phyloP scores from a whole-genome alignment of 2,113 vertebrate species.

The Larimichthys polyactis region DNA sequence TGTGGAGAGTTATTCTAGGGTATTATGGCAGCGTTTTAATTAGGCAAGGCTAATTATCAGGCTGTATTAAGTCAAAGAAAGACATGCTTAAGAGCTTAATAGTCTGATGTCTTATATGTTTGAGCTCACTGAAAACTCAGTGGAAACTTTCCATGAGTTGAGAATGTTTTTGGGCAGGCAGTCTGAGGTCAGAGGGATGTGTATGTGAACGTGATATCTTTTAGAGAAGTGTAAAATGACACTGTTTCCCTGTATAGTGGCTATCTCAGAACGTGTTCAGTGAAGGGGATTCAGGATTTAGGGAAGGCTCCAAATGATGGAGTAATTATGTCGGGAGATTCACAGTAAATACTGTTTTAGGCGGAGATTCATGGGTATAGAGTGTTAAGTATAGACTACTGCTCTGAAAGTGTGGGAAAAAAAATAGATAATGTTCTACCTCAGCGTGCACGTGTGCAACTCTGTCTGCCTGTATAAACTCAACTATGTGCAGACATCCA shows the following conservation, averaged over 20 bases:
- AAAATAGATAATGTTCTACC: constrained; percentile 34
- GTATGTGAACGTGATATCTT: constrained; percentile 48
- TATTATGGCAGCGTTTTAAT: constrained; percentile 53
- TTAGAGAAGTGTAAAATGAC: constrained; percentile 46
- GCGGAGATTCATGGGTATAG: constrained; percentile 19
- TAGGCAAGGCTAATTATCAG: constrained; percentile 58
- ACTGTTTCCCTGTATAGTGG: constrained; percentile 12
- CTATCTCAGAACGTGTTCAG: constrained; percentile 4
- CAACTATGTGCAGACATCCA: constrained; percentile 19
- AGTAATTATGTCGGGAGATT: constrained; percentile 40
- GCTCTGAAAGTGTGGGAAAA: constrained; percentile 20
- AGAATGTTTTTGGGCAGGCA: constrained; percentile 22
- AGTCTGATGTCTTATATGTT: constrained; percentile 29
- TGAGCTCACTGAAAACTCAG: constrained; percentile 44
- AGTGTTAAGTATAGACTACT: constrained; percentile 32
- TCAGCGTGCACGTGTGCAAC: not conserved
- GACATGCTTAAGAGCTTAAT: constrained; percentile 2
- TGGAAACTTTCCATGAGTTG: constrained; percentile 20
- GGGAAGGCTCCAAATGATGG: constrained; percentile 11
- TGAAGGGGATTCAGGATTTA: not conserved
- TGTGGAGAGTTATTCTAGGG: constrained; percentile 31
- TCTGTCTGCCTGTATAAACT: constrained; percentile 45
- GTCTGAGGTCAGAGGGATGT: constrained; percentile 54
- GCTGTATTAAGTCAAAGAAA: constrained; percentile 29
- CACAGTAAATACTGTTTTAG: constrained; percentile 40